A percentile compares a stretch with the other conserved stretches of the same genome.
Conservation (phyloP, 1,140 invertebrate genomes). For the Subanguina moxae region DNA sequence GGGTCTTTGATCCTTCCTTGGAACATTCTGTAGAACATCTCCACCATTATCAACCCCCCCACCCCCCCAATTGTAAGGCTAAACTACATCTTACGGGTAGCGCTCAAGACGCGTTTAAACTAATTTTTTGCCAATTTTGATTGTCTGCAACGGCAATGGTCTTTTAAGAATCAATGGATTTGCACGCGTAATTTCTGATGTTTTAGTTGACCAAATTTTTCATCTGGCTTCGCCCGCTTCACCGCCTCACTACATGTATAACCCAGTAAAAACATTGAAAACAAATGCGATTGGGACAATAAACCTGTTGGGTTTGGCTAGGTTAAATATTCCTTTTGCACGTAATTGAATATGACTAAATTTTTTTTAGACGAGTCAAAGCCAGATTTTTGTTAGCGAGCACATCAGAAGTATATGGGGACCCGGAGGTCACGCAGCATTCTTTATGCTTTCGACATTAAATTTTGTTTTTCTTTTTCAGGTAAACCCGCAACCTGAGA, state of each 20-base stretch:
- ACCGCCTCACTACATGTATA: constrained; percentile 98
- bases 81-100: too few species aligned
- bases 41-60: too few species aligned
- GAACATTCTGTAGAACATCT: too few species aligned
- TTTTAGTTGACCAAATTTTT: constrained; percentile 90
- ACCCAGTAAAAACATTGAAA: constrained; percentile 99
- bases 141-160: too few species aligned
- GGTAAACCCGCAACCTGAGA: constrained; percentile 84
- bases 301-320: constrained; percentile 81
- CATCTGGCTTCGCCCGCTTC: constrained; percentile 96
- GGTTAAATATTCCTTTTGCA: too few species aligned
- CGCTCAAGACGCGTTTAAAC: too few species aligned
- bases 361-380: constrained; percentile 73
- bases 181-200: constrained; percentile 5
- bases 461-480: too few species aligned
- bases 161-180: too few species aligned
- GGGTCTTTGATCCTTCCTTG: too few species aligned
- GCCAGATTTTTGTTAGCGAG: constrained; percentile 91
- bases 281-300: constrained; percentile 99
- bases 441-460: too few species aligned
- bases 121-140: too few species aligned
- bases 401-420: constrained; percentile 96
- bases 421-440: constrained; percentile 75
- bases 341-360: constrained; percentile 11
- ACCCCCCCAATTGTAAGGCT: too few species aligned